Conservation (phyloP, 2,797 vertebrate species). For the Acrocephalus scirpaceus region DNA sequence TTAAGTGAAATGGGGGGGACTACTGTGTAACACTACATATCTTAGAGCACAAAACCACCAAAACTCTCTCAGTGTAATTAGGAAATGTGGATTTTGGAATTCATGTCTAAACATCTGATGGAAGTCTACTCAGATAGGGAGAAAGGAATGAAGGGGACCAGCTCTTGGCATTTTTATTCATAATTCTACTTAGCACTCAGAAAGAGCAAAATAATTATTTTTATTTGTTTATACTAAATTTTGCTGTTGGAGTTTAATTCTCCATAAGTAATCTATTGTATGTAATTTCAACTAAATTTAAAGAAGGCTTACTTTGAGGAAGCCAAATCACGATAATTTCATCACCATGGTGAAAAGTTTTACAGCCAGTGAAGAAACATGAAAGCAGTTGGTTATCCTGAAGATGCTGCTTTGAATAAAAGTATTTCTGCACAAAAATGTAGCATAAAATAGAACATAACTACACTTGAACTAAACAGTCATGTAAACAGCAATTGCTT, state of each 20-base stretch:
- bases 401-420: not conserved
- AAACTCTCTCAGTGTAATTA: not conserved
- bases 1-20: not conserved
- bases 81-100: not conserved
- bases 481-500: not conserved
- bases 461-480: not conserved
- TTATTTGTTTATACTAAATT: not conserved
- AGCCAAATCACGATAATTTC: not conserved
- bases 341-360: not conserved
- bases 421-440: slow-evolving; percentile 11
- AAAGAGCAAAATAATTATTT: not conserved
- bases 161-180: not conserved
- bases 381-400: not conserved
- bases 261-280: not conserved
- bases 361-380: not conserved
- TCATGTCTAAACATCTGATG: not conserved
- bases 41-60: not conserved
- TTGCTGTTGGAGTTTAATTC: not conserved
- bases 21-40: not conserved
- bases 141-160: not conserved
- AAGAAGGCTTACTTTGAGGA: not conserved
- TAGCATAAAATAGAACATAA: slow-evolving; percentile 20
- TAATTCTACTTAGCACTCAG: not conserved
- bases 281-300: not conserved
- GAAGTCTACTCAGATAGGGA: not conserved